Evolutionary conservation across 1,140 invertebrate genomes (phyloP), one percentile per base, ranked within the genome.

Genomic region (Zaprionus ornatus): DNA sequence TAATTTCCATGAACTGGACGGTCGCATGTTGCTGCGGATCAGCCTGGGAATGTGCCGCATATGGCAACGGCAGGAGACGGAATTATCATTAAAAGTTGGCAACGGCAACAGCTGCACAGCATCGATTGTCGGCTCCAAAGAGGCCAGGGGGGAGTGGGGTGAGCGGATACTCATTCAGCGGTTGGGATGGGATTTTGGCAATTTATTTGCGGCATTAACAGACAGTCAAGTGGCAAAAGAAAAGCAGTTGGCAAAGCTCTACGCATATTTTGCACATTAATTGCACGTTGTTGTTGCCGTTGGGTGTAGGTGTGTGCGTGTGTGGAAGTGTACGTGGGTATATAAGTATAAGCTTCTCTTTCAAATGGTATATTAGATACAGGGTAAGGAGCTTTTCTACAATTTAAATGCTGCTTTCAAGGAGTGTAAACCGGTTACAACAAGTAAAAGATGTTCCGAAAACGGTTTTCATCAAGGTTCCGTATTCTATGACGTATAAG

Each of bases 81-180:
- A 85, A 83, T 87, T 88, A 84, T 88, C 81, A 88, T 88, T 88
- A 90, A 90, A 88, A 88, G 85, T 88, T 88, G 69, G 80, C 80
- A 70, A 57, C 57, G 78, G 81, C 78, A 80, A 76, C 85, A 88
- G 85, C 74, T 88, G 85, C 65, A 63, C 40, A 73, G 64, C 81
- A 88, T 88, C 78, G 81, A 88, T 88, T 87, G 52, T 67, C 19
- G 32, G 45, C 17, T 27, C n/a, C 27, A 25, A 23, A 52, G 19
- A 29, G 13, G 9, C n/a, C n/a, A n/a, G n/a, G 21, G 29, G 19
- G 17, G 63, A 10, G 25, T 5, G 9, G 10, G 2, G 12, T 15
- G 27, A 29, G 19, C 5, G 19, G 13, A 5, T 19, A 4, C 35
- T 4, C 2, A 52, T 42, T 21, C 54, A 25, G 25, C 56, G 17